Conservation (phyloP, 2,797 vertebrate genomes). For the Peromyscus eremicus region DNA sequence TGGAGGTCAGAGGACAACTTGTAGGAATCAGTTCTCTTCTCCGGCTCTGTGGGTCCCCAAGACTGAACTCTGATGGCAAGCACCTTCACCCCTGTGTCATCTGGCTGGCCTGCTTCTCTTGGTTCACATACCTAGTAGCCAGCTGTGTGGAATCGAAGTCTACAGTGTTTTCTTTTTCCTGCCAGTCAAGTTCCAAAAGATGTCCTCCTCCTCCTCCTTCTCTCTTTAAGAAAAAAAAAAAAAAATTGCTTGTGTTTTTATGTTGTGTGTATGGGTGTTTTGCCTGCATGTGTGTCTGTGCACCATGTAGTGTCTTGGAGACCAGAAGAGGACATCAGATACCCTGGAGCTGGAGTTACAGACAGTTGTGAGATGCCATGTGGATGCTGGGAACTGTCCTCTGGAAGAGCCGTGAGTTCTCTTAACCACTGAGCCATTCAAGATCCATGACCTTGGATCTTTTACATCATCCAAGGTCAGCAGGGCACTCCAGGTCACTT, state of each 20-base stretch:
- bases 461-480: neutral
- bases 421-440: neutral
- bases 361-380: neutral
- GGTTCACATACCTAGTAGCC: neutral
- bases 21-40: neutral
- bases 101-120: neutral
- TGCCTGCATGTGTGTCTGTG: neutral
- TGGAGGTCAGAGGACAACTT: neutral
- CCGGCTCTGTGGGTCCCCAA: neutral
- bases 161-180: constrained; percentile 24
- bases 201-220: neutral
- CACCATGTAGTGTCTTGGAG: neutral
- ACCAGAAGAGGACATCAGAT: neutral
- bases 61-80: neutral
- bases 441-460: neutral
- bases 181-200: neutral
- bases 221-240: neutral
- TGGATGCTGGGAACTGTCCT: neutral
- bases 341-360: neutral
- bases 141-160: neutral
- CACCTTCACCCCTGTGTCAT: neutral
- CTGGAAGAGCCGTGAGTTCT: neutral
- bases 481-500: neutral
- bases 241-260: neutral
- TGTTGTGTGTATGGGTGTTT: neutral